Conservation (phyloP, 2,113 vertebrate species). For the Pomatostomus ruficeps region DNA sequence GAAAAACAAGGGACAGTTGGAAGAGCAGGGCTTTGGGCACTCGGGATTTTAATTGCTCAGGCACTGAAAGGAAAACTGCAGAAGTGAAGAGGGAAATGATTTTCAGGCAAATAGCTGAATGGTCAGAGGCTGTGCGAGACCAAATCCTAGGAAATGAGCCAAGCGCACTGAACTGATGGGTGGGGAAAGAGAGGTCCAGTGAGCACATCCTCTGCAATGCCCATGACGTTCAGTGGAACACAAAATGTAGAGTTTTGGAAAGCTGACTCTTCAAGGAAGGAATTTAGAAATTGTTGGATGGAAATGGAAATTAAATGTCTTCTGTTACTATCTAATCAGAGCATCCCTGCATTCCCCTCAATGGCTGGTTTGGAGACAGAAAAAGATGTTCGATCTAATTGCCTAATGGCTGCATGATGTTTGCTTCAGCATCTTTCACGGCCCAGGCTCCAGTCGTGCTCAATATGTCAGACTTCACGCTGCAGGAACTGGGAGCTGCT, state of each 20-base stretch:
- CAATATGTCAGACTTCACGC: not conserved
- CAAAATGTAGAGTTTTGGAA: not conserved
- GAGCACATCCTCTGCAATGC: not conserved
- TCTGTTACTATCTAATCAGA: not conserved
- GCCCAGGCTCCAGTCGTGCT: not conserved
- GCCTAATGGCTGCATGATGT: not conserved
- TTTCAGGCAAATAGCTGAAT: constrained; percentile 32
- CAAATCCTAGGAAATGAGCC: constrained; percentile 53
- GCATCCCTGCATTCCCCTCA: not conserved
- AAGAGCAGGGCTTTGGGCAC: constrained; percentile 42
- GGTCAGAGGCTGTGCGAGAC: constrained; percentile 40
- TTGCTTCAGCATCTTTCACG: not conserved
- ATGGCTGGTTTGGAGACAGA: not conserved
- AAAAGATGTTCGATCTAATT: not conserved
- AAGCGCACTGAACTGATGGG: constrained; percentile 34
- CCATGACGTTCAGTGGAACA: not conserved
- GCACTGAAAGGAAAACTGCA: constrained; percentile 48
- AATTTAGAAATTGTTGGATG: constrained; percentile 18
- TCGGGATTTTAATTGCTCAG: constrained; percentile 50
- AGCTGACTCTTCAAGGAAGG: constrained; percentile 26
- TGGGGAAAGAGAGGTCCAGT: not conserved
- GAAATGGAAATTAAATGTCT: not conserved
- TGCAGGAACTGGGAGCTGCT: not conserved
- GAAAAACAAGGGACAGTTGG: constrained; percentile 43
- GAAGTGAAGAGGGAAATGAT: constrained; percentile 44